Base-by-base conservation (phyloP, 2,888 invertebrate species). In the Drosophila mimetica region DNA sequence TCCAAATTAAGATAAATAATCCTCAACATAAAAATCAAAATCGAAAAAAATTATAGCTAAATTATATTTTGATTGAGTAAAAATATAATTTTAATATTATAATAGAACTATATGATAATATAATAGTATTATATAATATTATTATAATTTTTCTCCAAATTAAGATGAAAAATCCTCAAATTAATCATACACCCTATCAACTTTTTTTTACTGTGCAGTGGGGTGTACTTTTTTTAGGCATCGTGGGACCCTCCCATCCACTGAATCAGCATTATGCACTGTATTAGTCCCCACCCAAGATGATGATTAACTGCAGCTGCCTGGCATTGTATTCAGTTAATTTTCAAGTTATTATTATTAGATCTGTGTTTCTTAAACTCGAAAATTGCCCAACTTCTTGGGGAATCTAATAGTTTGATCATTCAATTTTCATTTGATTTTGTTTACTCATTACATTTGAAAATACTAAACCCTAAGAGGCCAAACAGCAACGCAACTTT, bases 201-300 rank as follows among this genome's bases (percentile, higher is more conserved):
- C 5, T 0, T 14, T 41, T 39, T 41, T n/a, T 18, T 1, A 2
- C 20, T 13, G 55, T 44, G 37, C 8, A 41, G 46, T 37, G 46
- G 58, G 46, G 13, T n/a, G 60, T 59, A 57, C 18, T 34, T 41
- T 20, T 20, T 13, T 11, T 11, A 25, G 54, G n/a, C 32, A 59
- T 13, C 60, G 63, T 63, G 61, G 34, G 59, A 59, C 34, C 42
- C 41, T 34, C 9, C 16, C 61, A 63, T 61, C 61, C 36, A 44
- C 28, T 37, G 20, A 59, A 54, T 25, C 13, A 4, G 34, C 25
- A 44, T 54, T 46, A 54, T 54, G 52, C 32, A 11, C 34, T 16
- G 39, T 18, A 18, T 18, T 18, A 20, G 20, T 36, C 25, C 7
- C 41, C 22, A 22, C 41, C 41, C 20, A 20, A 46, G 57, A 46